Base-by-base conservation (phyloP, 2,113 vertebrate species). In the Silurus glanis region DNA sequence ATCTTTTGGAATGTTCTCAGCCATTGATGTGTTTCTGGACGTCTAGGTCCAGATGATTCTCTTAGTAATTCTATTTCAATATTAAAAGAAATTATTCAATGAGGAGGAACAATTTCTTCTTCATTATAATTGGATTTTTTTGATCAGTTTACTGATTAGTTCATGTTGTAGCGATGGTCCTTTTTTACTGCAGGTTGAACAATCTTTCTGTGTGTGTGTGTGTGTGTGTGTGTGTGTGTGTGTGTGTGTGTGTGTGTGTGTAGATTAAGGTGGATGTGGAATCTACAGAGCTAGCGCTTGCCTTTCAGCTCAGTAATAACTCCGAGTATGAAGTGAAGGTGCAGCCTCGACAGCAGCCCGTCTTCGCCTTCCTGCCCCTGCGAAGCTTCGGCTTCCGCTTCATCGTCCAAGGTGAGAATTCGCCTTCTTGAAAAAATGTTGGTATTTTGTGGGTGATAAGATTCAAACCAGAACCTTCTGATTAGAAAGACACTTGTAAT, bases 321-420 rank as follows among this genome's bases (percentile, higher is more conserved):
- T 84, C 55, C 23, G 79, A 84, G 8, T 9, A 76, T 21, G 90
- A 92, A 6, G 0, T 89, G 9, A 61, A 74, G 87, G 1, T 88
- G 10, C 59, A 79, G 88, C 95, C 95, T 16, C 92, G 94, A 80
- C 95, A 95, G 87, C 95, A 96, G 83, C 94, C 94, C 0, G 94
- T 96, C 81, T 96, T 95, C 9, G 95, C 95, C 55, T 96, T 94
- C 89, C 91, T 95, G 86, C 95, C 95, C 4, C 93, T 96, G 23
- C 93, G 95, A 69, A 96, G 94, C 82, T 96, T 95, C 0, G 95
- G 95, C 23, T 96, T 96, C 59, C 94, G 95, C 58, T 96, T 96
- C 91, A 95, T 96, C 76, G 86, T 96, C 85, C 95, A 96, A 91
- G 95, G 95, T 95, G 71, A 58, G 12, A 12, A 12, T n/a, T n/a